These are phyloP conservation scores for Muscidifurax raptorellus DNA, from an alignment of 1,140 invertebrate genomes.

Conservation along the genomic window DNA sequence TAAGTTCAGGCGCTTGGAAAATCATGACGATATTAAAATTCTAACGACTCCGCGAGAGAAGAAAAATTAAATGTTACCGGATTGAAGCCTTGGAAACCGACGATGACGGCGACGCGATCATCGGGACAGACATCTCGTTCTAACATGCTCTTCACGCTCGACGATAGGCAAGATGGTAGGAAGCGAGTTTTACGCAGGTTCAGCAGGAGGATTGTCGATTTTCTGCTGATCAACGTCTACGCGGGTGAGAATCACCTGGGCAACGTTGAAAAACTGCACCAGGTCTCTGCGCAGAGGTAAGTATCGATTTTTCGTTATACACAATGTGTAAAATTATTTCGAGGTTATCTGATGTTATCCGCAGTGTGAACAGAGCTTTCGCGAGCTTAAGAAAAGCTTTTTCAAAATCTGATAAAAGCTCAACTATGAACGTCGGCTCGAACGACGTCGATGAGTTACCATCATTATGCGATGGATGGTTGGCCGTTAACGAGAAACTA, in stretches of 20 bases:
- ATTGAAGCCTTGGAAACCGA: neutral
- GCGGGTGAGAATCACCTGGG: neutral
- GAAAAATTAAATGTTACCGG: neutral
- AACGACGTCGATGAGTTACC: no score
- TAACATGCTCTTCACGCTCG: neutral
- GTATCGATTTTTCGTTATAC: no score
- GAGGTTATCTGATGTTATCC: slow-evolving; percentile 13
- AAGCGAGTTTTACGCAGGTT: neutral
- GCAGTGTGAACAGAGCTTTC: slow-evolving; percentile 35
- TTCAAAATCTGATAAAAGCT: slow-evolving; percentile 32
- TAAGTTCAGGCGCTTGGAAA: slow-evolving; percentile 25
- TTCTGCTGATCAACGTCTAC: neutral
- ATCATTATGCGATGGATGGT: no score
- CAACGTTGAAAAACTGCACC: neutral
- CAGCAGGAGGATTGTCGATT: neutral
- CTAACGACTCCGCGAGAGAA: neutral
- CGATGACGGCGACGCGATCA: no score
- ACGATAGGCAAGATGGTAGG: neutral
- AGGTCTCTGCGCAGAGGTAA: neutral
- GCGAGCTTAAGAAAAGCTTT: slow-evolving; percentile 36
- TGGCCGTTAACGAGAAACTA: slow-evolving; percentile 53
- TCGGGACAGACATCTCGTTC: no score
- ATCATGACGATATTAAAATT: slow-evolving; percentile 25
- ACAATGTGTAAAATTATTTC: neutral
- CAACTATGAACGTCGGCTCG: neutral